phyloP scores from a whole-genome alignment of 2,113 vertebrate genomes.

The Gobius niger region DNA sequence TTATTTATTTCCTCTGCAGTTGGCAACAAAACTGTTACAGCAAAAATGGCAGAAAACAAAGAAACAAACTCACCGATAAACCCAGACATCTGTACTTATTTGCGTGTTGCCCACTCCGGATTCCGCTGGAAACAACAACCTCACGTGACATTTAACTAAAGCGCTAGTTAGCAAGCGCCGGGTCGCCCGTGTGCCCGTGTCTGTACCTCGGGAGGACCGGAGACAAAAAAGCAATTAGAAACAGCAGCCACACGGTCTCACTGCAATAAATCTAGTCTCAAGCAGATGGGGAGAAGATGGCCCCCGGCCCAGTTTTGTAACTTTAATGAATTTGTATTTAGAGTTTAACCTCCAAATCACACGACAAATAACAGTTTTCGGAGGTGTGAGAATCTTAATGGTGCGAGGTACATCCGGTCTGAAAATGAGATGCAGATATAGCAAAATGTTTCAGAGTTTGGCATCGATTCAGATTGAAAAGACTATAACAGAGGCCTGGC shows the following conservation, averaged over 20 bases:
- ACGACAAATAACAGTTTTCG: slow-evolving; percentile 8
- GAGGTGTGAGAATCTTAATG: background rate
- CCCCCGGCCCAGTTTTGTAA: slow-evolving; percentile 51
- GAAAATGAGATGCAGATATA: background rate
- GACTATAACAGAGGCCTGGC: too few species aligned
- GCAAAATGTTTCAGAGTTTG: background rate
- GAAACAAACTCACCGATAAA: background rate
- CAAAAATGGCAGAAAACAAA: background rate
- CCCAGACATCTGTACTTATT: background rate
- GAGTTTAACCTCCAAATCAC: slow-evolving; percentile 20
- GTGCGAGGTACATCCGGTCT: background rate
- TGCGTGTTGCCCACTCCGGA: background rate
- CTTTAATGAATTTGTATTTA: slow-evolving; percentile 50
- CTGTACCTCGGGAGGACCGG: slow-evolving; percentile 32
- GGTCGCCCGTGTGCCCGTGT: slow-evolving; percentile 5
- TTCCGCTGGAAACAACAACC: slow-evolving; percentile 1
- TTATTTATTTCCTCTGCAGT: background rate
- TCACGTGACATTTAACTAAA: background rate
- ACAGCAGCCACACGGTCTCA: slow-evolving; percentile 34
- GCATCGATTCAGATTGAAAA: background rate
- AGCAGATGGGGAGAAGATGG: slow-evolving; percentile 49
- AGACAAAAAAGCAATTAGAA: slow-evolving; percentile 63
- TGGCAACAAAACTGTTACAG: slow-evolving; percentile 1
- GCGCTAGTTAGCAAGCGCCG: slow-evolving; percentile 11
- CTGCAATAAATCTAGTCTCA: slow-evolving; percentile 56